A percentile compares a stretch with the other conserved stretches of the same genome.
These are phyloP conservation scores for Pyrrhosoma nymphula DNA, from an alignment of 2,888 invertebrate species.

Conservation along the genomic window DNA sequence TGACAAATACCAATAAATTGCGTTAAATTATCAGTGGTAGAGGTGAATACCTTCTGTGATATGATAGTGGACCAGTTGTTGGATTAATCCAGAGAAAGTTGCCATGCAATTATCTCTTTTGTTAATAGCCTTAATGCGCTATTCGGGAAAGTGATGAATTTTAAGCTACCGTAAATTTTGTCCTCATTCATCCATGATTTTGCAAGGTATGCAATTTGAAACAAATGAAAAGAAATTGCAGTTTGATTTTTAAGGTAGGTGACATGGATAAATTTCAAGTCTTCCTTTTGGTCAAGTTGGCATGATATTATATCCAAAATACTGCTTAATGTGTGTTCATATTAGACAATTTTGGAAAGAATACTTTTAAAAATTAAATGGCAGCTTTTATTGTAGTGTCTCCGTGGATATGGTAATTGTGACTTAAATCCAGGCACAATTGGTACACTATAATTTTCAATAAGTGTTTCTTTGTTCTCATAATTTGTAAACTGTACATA, in stretches of 20 bases:
- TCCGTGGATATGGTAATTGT: neutral
- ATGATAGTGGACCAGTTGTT: conserved; percentile 58
- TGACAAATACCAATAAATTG: neutral
- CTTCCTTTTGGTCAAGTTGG: neutral
- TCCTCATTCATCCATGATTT: neutral
- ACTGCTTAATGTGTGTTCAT: neutral
- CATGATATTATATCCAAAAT: neutral
- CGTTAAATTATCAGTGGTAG: neutral
- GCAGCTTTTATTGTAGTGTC: conserved; percentile 6
- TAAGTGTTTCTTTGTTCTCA: neutral
- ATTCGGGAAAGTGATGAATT: neutral
- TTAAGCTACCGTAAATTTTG: neutral
- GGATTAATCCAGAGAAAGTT: conserved; percentile 37
- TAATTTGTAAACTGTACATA: neutral
- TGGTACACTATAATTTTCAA: neutral
- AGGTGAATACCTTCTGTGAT: conserved; percentile 37
- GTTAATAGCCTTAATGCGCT: neutral
- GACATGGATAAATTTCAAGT: neutral
- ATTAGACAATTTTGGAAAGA: neutral
- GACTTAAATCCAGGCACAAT: neutral
- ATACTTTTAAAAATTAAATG: neutral
- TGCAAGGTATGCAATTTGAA: neutral
- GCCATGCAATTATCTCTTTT: conserved; percentile 13
- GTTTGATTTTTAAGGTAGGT: neutral
- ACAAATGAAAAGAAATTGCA: neutral